Base-by-base conservation (phyloP, 2,113 vertebrate species). In the Neogale vison region DNA sequence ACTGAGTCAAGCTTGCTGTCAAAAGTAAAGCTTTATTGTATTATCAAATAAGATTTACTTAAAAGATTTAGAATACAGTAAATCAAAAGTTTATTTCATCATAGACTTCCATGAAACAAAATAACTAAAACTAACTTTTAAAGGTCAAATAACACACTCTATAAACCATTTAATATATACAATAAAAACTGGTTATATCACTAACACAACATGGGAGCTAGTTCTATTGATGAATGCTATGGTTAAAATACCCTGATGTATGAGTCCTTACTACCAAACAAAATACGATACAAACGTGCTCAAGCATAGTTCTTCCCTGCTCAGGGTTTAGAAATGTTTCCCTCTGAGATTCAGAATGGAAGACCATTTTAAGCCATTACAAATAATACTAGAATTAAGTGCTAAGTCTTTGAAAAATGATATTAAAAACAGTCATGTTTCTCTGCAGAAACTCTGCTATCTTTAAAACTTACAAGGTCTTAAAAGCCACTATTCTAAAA, bases 21-120 rank as follows among this genome's bases (percentile, higher is more conserved):
- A 86, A 84, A 94, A 93, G n/a, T 39, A 91, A 17, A 89, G 57
- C 45, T 90, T 88, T 95, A 95, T 29, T 97, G 18, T 63, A 97
- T 90, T 89, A 90, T 45, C 55, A 95, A 97, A 92, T 96, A 86
- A 67, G 83, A 71, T 18, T 96, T 88, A 87, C 72, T 93, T 90
- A 89, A 79, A 93, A 94, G 47, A 74, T 90, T 93, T 80, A 88
- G 69, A 92, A n/a, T 93, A 97, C 45, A 96, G 14, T 84, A 95
- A 95, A 88, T 67, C 26, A 93, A 89, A 89, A 91, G 42, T 94
- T 97, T 81, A 96, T 93, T 96, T 95, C 55, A 94, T 80, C 74
- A 96, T 23, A 88, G 21, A 92, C 57, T 84, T 83, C 93, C 74
- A 96, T 63, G 47, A 96, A 93, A 95, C 42, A 93, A 98, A 74